Percentiles rank a stretch among this genome's conserved stretches.
phyloP scores from a whole-genome alignment of 2,797 vertebrate genomes.

The Morus bassanus region DNA sequence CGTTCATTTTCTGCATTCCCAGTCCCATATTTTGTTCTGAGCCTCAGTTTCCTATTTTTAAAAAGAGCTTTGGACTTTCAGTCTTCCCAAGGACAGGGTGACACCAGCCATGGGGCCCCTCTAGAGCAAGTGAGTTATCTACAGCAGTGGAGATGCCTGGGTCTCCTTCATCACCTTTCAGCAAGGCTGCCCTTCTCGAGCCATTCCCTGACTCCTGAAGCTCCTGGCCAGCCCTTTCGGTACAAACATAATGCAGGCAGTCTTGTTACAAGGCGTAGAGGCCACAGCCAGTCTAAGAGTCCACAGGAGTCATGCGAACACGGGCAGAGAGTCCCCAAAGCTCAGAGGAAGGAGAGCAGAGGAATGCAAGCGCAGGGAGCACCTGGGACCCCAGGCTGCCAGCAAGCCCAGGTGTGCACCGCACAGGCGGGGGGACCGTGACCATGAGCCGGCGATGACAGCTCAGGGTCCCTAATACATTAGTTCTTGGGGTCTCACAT shows the following conservation, averaged over 20 bases:
- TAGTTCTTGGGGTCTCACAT: neutral
- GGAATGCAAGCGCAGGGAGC: neutral
- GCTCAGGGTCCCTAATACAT: neutral
- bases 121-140: neutral
- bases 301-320: accelerated
- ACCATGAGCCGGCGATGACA: neutral
- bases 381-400: neutral
- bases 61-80: neutral
- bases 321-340: neutral
- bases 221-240: neutral
- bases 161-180: neutral
- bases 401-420: slow-evolving; percentile 28
- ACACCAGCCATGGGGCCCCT: neutral
- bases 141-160: accelerated
- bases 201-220: neutral
- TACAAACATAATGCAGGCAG: neutral
- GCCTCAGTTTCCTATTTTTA: neutral
- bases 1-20: neutral
- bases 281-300: neutral
- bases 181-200: neutral
- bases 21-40: neutral
- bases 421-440: neutral
- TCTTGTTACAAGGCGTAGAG: accelerated
- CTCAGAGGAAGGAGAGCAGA: slow-evolving; percentile 29
- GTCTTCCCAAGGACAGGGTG: neutral